Base-by-base conservation (phyloP, 2,797 vertebrate genomes). In the Manis crassicaudata region DNA sequence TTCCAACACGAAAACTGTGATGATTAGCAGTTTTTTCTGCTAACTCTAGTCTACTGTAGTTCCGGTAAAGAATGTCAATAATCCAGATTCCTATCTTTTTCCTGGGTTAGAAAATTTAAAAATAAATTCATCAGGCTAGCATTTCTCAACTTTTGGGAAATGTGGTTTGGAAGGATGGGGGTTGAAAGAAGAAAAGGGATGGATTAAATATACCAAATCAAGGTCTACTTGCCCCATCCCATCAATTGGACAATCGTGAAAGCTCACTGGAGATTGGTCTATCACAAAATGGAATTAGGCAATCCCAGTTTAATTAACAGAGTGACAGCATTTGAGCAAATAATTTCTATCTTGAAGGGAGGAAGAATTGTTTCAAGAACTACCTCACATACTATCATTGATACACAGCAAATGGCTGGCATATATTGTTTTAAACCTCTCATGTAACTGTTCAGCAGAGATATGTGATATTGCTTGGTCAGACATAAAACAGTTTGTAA, bases 11-110 rank as follows among this genome's bases (percentile, higher is more conserved):
- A 83, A 90, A 97, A 91, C 95, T 95, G 85, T 81, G 85, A 96
- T 23, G 90, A 97, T 98, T 97, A 98, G 91, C 70, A 97, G 98
- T 89, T 93, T 97, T 97, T 92, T 97, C 93, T 95, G 94, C 90
- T 97, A 96, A 96, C 81, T 96, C 92, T 87, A 94, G 92, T 97
- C 58, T 37, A 92, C 97, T 97, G 93, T 81, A 90, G 92, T 96
- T 98, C 91, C 94, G 95, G 68, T 67, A 95, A 98, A 97, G 29
- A 97, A 86, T 97, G 97, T 94, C 54, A 94, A 87, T 40, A 98
- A 90, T 91, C 90, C 83, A 92, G 54, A 94, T 96, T 95, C 96
- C 95, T 97, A 97, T 98, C 97, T 97, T 97, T 97, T 95, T 97
- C 92, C 90, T 97, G 96, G 82, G 88, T 97, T 97, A 96, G 96